Base-by-base conservation (phyloP, 2,113 vertebrate genomes). In the Tenebrosternarchus preto region DNA sequence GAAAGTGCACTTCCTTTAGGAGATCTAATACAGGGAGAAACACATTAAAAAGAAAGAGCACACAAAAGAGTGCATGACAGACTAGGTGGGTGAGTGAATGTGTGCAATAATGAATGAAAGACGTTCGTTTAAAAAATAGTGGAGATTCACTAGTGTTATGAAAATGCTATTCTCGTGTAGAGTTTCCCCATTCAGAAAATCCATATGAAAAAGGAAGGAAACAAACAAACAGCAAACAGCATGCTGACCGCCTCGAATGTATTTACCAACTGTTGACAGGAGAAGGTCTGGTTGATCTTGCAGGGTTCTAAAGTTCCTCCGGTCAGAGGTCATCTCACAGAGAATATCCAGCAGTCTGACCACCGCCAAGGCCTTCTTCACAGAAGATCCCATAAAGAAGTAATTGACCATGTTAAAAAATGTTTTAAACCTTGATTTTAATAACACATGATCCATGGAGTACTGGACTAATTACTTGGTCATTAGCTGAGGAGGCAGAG, bases 321-420 rank as follows among this genome's bases (percentile, higher is more conserved):
- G 89, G 80, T 90, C 93, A 0, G 96, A 95, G 1, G 95, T 97
- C 94, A 97, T 95, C 87, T 97, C 96, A 87, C 98, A 99, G 53
- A 99, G 94, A 64, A 96, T 90, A 0, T 99, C 96, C 2, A 98
- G 92, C 2, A 98, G 94, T 73, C 93, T 90, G 46, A 96, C 88
- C 4, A 94, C 92, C 24, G 94, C 93, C 84, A 96, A 86, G 0
- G 93, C 95, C 88, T 96, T 95, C 95, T 97, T 85, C 77, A 90
- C 80, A 88, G 84, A 75, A 57, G 75, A 89, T 82, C 31, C 77
- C 71, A 87, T 39, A 20, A n/a, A 61, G 43, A 71, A 24, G 15
- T 15, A 33, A 53, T n/a, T 43, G 9, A 15, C 7, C 20, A 59
- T 25, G 68, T 29, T 20, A 17, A 3, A 11, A 27, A 29, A 15